phyloP scores from a whole-genome alignment of 2,888 invertebrate genomes.

The Eristalis intricaria region DNA sequence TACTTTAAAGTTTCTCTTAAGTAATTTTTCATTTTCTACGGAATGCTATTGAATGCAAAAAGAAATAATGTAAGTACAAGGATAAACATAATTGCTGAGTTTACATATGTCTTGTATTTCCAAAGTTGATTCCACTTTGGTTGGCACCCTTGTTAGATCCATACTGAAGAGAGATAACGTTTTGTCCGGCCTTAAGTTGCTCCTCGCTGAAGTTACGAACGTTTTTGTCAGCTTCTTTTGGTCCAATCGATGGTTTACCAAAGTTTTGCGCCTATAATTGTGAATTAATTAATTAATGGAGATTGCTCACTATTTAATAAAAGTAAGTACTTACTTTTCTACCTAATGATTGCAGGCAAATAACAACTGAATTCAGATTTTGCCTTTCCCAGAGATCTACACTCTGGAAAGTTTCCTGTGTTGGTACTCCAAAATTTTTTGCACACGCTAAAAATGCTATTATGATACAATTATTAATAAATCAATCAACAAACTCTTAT shows the following conservation, averaged over 20 bases:
- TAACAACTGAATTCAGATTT: conserved; percentile 97
- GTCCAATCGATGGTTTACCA: conserved; percentile 95
- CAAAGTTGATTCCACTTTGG: conserved; percentile 98
- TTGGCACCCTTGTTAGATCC: conserved; percentile 99
- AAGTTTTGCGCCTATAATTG: conserved; percentile 87
- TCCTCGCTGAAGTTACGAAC: conserved; percentile 96
- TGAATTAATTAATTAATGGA: conserved; percentile 14
- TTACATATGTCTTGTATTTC: conserved; percentile 98
- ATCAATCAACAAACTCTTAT: background rate
- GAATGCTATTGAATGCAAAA: conserved; percentile 70
- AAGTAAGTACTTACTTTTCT: conserved; percentile 87
- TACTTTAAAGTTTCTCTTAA: conserved; percentile 69
- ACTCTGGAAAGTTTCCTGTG: conserved; percentile 97
- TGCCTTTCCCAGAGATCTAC: conserved; percentile 98
- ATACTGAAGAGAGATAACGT: conserved; percentile 96
- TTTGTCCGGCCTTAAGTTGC: conserved; percentile 95
- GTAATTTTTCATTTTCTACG: conserved; percentile 58
- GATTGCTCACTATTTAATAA: background rate
- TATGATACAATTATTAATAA: background rate
- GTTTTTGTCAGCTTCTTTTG: conserved; percentile 98
- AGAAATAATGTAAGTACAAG: conserved; percentile 60
- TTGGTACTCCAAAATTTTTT: conserved; percentile 93
- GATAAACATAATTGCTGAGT: conserved; percentile 72
- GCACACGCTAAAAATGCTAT: conserved; percentile 91
- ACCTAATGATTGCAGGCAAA: conserved; percentile 96